phyloP scores from a whole-genome alignment of 2,113 vertebrate genomes.

The Rhinogobius similis region DNA sequence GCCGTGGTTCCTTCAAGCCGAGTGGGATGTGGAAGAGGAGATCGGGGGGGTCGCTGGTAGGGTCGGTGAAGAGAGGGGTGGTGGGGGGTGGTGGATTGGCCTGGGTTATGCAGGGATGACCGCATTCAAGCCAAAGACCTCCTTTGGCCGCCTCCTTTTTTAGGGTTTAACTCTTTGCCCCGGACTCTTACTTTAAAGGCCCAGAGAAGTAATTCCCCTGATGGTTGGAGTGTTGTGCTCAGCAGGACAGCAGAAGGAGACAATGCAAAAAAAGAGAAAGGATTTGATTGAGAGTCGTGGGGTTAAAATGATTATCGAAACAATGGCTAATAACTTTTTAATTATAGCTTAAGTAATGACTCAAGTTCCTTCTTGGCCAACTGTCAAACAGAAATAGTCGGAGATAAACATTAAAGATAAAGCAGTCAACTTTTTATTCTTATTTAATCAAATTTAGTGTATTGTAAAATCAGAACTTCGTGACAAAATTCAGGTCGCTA shows the following conservation, averaged over 20 bases:
- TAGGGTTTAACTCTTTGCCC: slow-evolving; percentile 52
- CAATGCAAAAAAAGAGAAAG: background rate
- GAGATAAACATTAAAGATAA: too few relatives aligned
- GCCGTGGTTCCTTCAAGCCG: slow-evolving; percentile 56
- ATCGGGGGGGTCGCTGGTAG: slow-evolving; percentile 13
- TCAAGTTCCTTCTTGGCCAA: background rate
- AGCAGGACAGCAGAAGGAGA: background rate
- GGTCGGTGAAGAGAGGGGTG: slow-evolving; percentile 14
- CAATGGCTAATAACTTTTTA: background rate
- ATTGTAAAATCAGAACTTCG: too few relatives aligned
- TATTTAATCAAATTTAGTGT: too few relatives aligned
- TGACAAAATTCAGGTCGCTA: too few relatives aligned
- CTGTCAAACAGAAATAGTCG: background rate
- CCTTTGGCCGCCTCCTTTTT: slow-evolving; percentile 16
- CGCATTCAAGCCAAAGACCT: slow-evolving; percentile 53
- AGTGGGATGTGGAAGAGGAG: slow-evolving; percentile 41
- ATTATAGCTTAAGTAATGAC: background rate
- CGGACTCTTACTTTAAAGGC: slow-evolving; percentile 36
- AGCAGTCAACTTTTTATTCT: too few relatives aligned
- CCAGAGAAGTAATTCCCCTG: slow-evolving; percentile 24
- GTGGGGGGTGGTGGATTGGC: slow-evolving; percentile 11
- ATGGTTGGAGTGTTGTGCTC: slow-evolving; percentile 25
- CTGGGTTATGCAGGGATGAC: slow-evolving; percentile 58
- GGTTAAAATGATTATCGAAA: slow-evolving; percentile 2
- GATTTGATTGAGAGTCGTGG: background rate